Evolutionary conservation across 2,113 vertebrate species (phyloP).

Genomic region (Ammodytes dubius): DNA sequence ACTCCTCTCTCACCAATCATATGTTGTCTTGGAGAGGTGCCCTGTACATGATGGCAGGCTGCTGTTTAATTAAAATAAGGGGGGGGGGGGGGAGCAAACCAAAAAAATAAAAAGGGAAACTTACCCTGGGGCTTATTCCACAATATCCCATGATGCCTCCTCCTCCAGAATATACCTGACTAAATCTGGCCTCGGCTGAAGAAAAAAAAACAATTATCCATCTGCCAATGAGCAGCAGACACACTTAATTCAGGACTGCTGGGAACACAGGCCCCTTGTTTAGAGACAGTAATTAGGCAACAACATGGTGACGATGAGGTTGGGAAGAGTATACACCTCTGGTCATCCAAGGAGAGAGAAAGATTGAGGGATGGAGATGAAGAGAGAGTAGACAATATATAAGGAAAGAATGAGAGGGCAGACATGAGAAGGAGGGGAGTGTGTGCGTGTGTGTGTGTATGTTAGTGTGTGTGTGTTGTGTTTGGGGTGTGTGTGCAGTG

Average conservation of each 20-base stretch:
- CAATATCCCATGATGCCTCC: constrained; percentile 55
- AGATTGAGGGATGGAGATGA: constrained; percentile 43
- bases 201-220: constrained; percentile 64
- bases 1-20: constrained; percentile 57
- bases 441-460: constrained; percentile 17
- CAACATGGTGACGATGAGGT: constrained; percentile 43
- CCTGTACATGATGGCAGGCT: constrained; percentile 42
- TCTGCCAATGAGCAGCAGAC: constrained; percentile 66
- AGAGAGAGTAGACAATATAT: constrained; percentile 31
- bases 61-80: constrained; percentile 65
- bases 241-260: constrained; percentile 67
- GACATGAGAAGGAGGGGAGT: constrained; percentile 42
- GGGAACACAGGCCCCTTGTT: constrained; percentile 60
- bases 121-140: constrained; percentile 59
- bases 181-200: constrained; percentile 62
- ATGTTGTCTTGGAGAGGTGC: constrained; percentile 58
- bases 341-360: constrained; percentile 50
- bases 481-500: constrained; percentile 8
- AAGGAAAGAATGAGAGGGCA: constrained; percentile 40
- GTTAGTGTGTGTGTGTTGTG: neutral
- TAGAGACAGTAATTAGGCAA: constrained; percentile 70
- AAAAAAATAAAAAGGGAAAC: constrained; percentile 46
- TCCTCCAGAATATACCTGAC: constrained; percentile 64
- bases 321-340: constrained; percentile 50
- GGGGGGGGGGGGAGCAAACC: neutral